Percentiles rank a stretch among this genome's conserved stretches.
These are phyloP conservation scores for Holocentrus rufus DNA, from an alignment of 2,797 vertebrate genomes.

Conservation along the genomic window DNA sequence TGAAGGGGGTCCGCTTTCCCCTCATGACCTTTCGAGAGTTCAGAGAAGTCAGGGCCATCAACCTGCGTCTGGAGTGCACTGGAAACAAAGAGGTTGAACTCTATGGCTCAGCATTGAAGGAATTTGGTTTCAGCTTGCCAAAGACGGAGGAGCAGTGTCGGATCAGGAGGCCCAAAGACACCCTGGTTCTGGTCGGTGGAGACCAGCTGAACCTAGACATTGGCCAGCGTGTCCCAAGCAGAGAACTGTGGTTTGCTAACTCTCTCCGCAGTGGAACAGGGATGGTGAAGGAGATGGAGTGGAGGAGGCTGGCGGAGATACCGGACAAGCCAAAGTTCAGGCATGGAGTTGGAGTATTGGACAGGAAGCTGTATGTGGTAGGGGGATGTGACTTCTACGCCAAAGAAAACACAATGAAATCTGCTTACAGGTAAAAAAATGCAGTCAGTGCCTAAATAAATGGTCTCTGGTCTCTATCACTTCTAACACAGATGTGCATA, in stretches of 20 bases:
- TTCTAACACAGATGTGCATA: no score
- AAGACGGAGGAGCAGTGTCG: conserved; percentile 65
- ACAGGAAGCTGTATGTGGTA: conserved; percentile 83
- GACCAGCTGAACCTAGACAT: conserved; percentile 81
- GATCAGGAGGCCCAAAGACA: conserved; percentile 82
- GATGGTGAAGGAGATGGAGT: conserved; percentile 84
- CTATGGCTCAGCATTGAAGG: conserved; percentile 73
- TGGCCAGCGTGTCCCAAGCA: conserved; percentile 81
- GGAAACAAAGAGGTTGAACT: conserved; percentile 71
- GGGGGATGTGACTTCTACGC: conserved; percentile 91
- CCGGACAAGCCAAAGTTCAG: conserved; percentile 85
- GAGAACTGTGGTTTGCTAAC: conserved; percentile 87
- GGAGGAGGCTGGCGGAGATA: conserved; percentile 83
- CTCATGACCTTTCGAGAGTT: conserved; percentile 93
- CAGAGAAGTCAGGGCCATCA: conserved; percentile 84
- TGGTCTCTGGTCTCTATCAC: not conserved
- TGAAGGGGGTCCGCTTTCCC: conserved; percentile 87
- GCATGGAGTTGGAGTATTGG: conserved; percentile 80
- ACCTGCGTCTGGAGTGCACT: conserved; percentile 79
- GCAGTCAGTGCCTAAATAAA: not conserved
- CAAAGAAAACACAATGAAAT: conserved; percentile 85
- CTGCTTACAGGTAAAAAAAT: conserved; percentile 85
- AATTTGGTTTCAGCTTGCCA: conserved; percentile 75
- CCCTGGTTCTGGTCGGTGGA: conserved; percentile 87
- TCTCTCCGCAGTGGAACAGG: conserved; percentile 84